Percentiles rank a stretch among this genome's conserved stretches.
Evolutionary conservation across 2,113 vertebrate species (phyloP).

Genomic region (Paradoxurus hermaphroditus): DNA sequence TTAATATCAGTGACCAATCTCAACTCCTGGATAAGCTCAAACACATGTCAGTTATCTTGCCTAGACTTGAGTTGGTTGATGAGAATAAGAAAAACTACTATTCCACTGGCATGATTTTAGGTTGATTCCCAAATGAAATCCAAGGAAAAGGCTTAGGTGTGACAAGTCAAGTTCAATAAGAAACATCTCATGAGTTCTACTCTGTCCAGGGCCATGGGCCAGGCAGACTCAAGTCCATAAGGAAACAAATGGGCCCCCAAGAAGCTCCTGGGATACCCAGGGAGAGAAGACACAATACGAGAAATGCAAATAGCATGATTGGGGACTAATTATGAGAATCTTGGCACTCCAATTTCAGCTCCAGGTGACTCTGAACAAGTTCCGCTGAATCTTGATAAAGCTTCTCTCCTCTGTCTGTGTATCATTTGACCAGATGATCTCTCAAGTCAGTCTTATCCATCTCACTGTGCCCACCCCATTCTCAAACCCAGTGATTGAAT

Average conservation of each 20-base stretch:
- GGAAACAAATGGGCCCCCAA: background rate
- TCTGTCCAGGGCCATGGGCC: background rate
- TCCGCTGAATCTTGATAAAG: background rate
- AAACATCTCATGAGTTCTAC: background rate
- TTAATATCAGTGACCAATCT: background rate
- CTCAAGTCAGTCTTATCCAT: background rate
- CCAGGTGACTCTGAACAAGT: background rate
- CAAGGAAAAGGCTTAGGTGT: background rate
- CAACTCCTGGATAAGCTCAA: background rate
- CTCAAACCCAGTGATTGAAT: background rate
- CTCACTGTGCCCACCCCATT: background rate
- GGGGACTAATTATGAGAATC: background rate
- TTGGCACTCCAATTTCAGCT: background rate
- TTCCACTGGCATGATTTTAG: background rate
- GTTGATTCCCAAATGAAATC: conserved; percentile 4
- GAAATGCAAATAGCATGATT: background rate
- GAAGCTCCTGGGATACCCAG: background rate
- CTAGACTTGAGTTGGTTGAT: background rate
- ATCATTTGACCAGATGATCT: background rate
- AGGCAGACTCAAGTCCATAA: background rate
- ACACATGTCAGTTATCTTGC: background rate
- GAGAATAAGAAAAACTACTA: background rate
- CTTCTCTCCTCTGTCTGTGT: background rate
- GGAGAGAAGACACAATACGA: background rate
- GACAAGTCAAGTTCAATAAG: background rate